Conservation (phyloP, 2,797 vertebrate species). For the Manis javanica region DNA sequence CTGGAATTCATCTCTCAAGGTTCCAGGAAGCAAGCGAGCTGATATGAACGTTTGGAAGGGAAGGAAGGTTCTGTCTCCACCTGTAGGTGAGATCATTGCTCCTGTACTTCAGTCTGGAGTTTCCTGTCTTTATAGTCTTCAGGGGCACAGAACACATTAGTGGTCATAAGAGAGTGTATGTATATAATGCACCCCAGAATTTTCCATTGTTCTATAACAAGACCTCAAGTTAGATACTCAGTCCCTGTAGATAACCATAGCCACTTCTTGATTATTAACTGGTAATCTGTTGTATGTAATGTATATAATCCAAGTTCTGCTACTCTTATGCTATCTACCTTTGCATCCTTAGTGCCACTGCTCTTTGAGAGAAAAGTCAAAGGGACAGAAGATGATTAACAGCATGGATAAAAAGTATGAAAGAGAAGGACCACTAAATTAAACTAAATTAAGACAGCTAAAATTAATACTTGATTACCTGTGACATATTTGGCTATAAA, state of each 20-base stretch:
- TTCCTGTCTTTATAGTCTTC: conserved; percentile 23
- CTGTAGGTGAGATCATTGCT: background rate
- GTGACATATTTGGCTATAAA: background rate
- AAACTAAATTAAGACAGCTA: background rate
- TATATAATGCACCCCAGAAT: background rate
- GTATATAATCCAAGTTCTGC: background rate
- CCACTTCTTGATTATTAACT: background rate
- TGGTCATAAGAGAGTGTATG: background rate
- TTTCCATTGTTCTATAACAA: background rate
- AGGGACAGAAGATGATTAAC: background rate
- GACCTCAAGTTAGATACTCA: background rate
- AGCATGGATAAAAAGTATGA: background rate
- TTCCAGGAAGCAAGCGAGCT: background rate
- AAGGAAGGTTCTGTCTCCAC: background rate
- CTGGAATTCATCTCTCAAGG: conserved; percentile 21
- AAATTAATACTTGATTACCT: background rate
- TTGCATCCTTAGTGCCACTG: background rate
- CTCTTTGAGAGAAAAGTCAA: background rate
- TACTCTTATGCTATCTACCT: background rate
- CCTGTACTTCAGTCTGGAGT: background rate
- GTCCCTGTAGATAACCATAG: background rate
- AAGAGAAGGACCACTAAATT: background rate
- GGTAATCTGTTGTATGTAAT: background rate
- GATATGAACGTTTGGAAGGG: background rate
- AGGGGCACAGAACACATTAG: background rate